A percentile compares a stretch with the other conserved stretches of the same genome.
phyloP scores from a whole-genome alignment of 2,888 invertebrate species.

The Nephrotoma guestfalica region DNA sequence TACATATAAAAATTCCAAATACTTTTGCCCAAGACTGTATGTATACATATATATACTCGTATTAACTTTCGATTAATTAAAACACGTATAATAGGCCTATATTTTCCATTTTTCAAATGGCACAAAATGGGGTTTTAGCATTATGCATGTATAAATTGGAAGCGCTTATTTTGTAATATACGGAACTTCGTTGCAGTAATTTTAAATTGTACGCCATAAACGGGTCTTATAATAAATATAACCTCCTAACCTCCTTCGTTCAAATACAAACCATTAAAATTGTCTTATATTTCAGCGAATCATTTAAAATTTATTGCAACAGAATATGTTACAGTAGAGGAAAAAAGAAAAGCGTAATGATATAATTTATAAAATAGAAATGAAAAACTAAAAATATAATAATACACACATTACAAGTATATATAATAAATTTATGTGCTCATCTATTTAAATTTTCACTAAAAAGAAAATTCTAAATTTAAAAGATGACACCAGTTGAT shows the following conservation, averaged over 20 bases:
- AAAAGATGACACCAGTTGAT: slow-evolving; percentile 6
- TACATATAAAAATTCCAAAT: too few species aligned
- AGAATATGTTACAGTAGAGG: neutral
- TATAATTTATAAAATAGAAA: neutral
- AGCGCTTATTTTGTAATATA: too few species aligned
- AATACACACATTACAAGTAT: neutral
- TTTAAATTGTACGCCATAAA: neutral
- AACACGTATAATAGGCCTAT: too few species aligned
- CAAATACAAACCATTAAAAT: neutral
- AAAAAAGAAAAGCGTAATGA: neutral
- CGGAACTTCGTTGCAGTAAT: neutral
- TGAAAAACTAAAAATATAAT: neutral
- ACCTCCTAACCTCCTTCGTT: neutral
- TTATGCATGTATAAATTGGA: too few species aligned
- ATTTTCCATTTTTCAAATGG: too few species aligned
- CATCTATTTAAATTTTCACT: neutral
- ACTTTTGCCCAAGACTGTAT: too few species aligned
- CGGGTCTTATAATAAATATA: neutral
- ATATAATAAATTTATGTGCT: neutral
- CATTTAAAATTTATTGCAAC: neutral
- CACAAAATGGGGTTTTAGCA: too few species aligned
- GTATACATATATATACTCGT: too few species aligned
- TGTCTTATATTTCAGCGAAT: neutral
- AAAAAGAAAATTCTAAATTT: neutral
- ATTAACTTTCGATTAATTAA: too few species aligned